phyloP scores from a whole-genome alignment of 2,888 invertebrate genomes.

The Euzophera pinguis region DNA sequence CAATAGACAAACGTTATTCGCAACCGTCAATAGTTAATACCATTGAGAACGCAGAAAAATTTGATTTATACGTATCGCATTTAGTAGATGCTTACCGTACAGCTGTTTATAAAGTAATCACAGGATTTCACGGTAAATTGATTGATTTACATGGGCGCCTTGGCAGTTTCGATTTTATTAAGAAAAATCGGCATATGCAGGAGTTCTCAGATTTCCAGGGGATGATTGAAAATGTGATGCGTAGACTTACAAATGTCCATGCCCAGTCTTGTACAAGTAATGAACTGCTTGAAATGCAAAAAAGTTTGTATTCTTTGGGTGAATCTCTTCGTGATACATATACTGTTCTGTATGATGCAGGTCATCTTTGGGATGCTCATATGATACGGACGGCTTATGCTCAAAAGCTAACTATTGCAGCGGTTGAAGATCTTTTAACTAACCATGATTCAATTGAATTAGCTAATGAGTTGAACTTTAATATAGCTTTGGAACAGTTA shows the following conservation, averaged over 20 bases:
- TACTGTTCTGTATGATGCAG: conserved; percentile 48
- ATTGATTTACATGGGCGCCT: conserved; percentile 39
- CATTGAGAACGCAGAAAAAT: conserved; percentile 31
- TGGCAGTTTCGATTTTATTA: conserved; percentile 22
- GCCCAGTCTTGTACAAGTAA: conserved; percentile 18
- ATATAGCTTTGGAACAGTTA: conserved; percentile 54
- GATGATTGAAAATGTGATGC: conserved; percentile 35
- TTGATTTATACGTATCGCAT: conserved; percentile 38
- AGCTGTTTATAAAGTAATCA: conserved; percentile 41
- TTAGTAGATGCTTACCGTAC: conserved; percentile 48
- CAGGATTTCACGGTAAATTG: conserved; percentile 41
- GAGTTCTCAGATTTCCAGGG: conserved; percentile 29
- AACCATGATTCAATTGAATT: conserved; percentile 51
- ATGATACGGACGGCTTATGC: conserved; percentile 53
- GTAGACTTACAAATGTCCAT: conserved; percentile 24
- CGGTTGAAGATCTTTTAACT: conserved; percentile 60
- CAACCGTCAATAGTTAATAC: conserved; percentile 18
- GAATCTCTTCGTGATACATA: conserved; percentile 53
- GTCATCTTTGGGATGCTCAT: conserved; percentile 61
- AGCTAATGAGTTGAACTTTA: conserved; percentile 49
- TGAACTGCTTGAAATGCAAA: conserved; percentile 40
- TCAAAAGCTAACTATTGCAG: conserved; percentile 56
- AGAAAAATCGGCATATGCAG: conserved; percentile 13
- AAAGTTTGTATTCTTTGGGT: conserved; percentile 46
- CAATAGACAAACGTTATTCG: conserved; percentile 14